phyloP scores from a whole-genome alignment of 2,113 vertebrate species.

The Struthidea cinerea region DNA sequence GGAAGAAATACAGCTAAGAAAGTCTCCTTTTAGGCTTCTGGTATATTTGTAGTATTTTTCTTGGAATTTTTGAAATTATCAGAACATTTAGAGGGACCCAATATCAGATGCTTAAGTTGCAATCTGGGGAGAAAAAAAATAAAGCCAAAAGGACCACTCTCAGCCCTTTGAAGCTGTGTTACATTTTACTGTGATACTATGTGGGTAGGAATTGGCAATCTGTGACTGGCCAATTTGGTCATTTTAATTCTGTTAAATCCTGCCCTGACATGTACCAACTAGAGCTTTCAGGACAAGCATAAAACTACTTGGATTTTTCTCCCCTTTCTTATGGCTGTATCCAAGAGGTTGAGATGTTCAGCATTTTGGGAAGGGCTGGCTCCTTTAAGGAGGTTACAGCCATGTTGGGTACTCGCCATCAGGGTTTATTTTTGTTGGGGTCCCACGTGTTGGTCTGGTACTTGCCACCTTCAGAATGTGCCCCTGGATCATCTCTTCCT shows the following conservation, averaged over 20 bases:
- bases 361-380: not conserved
- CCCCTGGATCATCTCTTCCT: not conserved
- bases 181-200: rapidly evolving
- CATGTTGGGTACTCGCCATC: not conserved
- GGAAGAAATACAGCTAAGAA: not conserved
- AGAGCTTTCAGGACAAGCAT: not conserved
- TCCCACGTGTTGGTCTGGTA: not conserved
- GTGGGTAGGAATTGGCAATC: not conserved
- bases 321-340: not conserved
- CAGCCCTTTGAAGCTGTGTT: not conserved
- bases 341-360: not conserved
- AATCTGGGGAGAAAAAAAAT: not conserved
- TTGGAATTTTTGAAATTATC: not conserved
- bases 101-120: not conserved
- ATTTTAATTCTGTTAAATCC: not conserved
- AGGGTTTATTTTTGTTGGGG: not conserved
- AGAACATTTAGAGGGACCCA: not conserved
- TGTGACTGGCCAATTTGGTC: not conserved
- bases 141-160: not conserved
- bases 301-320: not conserved
- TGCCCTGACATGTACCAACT: not conserved
- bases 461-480: not conserved
- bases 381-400: not conserved
- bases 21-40: not conserved
- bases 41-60: not conserved